phyloP scores from a whole-genome alignment of 2,113 vertebrate genomes.

The Brachypodius melanocephalos region DNA sequence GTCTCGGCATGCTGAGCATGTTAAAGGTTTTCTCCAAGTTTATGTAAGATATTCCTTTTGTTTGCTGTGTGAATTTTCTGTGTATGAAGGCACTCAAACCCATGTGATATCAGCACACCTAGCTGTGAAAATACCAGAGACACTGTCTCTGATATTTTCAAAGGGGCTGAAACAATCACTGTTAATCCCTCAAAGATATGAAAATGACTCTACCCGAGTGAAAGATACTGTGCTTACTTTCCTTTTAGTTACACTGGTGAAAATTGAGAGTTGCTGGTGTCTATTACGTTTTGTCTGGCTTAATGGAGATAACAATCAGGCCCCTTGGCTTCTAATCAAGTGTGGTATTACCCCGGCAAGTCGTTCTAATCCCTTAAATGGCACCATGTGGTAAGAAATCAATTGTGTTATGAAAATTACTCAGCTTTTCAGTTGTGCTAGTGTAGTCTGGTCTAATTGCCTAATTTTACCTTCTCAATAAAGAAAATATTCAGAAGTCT shows the following conservation, averaged over 20 bases:
- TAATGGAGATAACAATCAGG: constrained; percentile 18
- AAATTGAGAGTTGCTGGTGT: constrained; percentile 20
- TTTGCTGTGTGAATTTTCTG: neutral
- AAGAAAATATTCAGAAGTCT: neutral
- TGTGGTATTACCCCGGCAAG: constrained; percentile 45
- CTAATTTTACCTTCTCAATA: constrained; percentile 6
- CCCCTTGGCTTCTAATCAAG: constrained; percentile 57
- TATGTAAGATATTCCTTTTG: neutral
- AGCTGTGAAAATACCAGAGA: neutral
- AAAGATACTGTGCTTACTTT: neutral
- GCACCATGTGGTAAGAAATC: constrained; percentile 30
- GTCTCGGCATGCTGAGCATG: neutral
- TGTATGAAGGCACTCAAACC: neutral
- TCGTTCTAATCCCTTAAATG: constrained; percentile 49
- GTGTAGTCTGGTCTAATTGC: neutral
- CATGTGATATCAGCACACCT: neutral
- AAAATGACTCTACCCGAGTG: neutral
- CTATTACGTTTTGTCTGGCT: constrained; percentile 35
- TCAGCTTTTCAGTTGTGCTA: neutral
- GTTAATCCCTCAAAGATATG: neutral
- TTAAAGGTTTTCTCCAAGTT: neutral
- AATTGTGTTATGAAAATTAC: constrained; percentile 15
- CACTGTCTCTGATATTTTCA: neutral
- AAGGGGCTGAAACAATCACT: neutral
- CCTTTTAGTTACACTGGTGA: neutral